These are phyloP conservation scores for Tanytarsus gracilentus DNA, from an alignment of 2,888 invertebrate genomes.

Conservation along the genomic window DNA sequence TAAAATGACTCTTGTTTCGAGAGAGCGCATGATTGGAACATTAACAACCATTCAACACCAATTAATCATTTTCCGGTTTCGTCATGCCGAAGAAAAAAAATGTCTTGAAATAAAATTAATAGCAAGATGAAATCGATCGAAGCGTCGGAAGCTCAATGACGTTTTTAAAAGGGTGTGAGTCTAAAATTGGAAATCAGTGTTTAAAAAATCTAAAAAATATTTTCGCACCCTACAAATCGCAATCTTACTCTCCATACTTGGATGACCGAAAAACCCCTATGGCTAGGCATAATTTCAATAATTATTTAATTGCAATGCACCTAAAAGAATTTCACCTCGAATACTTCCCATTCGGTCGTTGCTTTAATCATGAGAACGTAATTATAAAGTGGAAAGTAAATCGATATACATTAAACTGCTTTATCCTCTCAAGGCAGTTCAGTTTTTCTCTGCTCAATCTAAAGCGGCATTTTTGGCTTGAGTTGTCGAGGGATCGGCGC, in stretches of 20 bases:
- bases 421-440: slow-evolving; percentile 13
- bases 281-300: too few relatives aligned
- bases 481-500: not conserved
- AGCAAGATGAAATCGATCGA: too few relatives aligned
- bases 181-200: too few relatives aligned
- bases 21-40: not conserved
- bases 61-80: slow-evolving; percentile 22
- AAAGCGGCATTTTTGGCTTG: not conserved
- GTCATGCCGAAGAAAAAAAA: not conserved
- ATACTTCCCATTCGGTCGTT: not conserved
- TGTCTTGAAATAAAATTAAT: too few relatives aligned
- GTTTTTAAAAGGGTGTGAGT: too few relatives aligned
- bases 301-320: not conserved
- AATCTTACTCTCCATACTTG: too few relatives aligned
- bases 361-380: not conserved
- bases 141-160: too few relatives aligned
- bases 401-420: not conserved
- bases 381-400: slow-evolving; percentile 3
- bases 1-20: not conserved
- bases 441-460: not conserved
- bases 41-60: not conserved
- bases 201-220: too few relatives aligned
- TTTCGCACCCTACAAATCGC: too few relatives aligned
- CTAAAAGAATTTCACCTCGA: not conserved
- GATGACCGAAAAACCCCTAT: not conserved